These are phyloP conservation scores for Drosophila erecta DNA, from an alignment of 1,140 invertebrate species.

Conservation along the genomic window DNA sequence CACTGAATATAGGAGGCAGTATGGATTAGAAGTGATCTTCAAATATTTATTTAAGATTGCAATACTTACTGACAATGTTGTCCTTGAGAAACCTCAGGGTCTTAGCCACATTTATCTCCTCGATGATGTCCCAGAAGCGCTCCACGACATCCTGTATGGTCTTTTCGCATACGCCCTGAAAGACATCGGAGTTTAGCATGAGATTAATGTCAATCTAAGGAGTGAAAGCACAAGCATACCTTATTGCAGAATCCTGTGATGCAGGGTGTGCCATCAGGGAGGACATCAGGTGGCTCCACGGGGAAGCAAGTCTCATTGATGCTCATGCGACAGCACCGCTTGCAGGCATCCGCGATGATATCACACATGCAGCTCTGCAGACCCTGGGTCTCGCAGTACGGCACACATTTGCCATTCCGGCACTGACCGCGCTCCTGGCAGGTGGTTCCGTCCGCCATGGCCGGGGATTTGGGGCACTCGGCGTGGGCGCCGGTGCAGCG, in stretches of 20 bases:
- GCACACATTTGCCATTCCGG: slow-evolving; percentile 93
- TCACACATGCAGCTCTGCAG: slow-evolving; percentile 98
- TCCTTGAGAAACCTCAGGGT: slow-evolving; percentile 94
- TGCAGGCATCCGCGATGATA: slow-evolving; percentile 88
- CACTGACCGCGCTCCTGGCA: slow-evolving; percentile 96
- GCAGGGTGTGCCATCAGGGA: slow-evolving; percentile 97
- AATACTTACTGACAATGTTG: slow-evolving; percentile 91
- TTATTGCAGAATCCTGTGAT: slow-evolving; percentile 98
- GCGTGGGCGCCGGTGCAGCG: slow-evolving; percentile 89
- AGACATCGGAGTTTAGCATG: slow-evolving; percentile 4
- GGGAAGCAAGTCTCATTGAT: slow-evolving; percentile 96
- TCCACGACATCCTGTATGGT: slow-evolving; percentile 97
- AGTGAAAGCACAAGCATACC: slow-evolving; percentile 84
- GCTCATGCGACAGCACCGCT: slow-evolving; percentile 93
- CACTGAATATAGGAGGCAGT: slow-evolving; percentile 47
- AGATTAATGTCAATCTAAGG: neutral
- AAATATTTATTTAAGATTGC: neutral
- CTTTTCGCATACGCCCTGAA: slow-evolving; percentile 95
- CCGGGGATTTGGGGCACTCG: slow-evolving; percentile 89
- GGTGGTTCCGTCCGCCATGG: slow-evolving; percentile 93
- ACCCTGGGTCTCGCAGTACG: slow-evolving; percentile 96
- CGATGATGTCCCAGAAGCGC: slow-evolving; percentile 98
- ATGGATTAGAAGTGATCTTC: neutral
- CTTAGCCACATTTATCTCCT: slow-evolving; percentile 97
- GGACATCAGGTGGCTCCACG: slow-evolving; percentile 93